Percentiles rank a stretch among this genome's conserved stretches.
Evolutionary conservation across 2,113 vertebrate genomes (phyloP).

Genomic region (Tylochromis polylepis): DNA sequence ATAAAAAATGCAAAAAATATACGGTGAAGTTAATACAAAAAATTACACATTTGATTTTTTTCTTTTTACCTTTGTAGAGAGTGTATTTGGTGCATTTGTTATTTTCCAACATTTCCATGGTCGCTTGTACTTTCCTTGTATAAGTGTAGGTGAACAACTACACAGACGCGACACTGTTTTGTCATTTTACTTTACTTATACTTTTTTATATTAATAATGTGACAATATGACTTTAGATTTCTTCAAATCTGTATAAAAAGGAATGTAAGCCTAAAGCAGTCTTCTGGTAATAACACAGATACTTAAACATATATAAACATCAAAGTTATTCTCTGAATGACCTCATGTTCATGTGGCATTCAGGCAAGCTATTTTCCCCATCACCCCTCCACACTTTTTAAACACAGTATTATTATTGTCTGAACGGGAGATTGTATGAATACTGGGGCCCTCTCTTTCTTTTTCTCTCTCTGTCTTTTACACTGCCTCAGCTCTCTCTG

Average conservation of each 20-base stretch:
- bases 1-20: not conserved
- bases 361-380: not conserved
- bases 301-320: not conserved
- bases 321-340: not conserved
- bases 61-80: not conserved
- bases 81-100: not conserved
- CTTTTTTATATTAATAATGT: not conserved
- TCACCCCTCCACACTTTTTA: not conserved
- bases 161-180: not conserved
- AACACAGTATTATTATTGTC: not conserved
- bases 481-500: not conserved
- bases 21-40: not conserved
- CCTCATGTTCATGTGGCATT: not conserved
- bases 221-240: not conserved
- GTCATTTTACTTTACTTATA: not conserved
- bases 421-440: not conserved
- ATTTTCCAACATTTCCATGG: not conserved
- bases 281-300: not conserved
- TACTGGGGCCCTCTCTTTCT: constrained; percentile 4
- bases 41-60: not conserved
- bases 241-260: not conserved
- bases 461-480: not conserved
- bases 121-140: not conserved
- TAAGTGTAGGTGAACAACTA: not conserved
- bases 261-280: not conserved